Evolutionary conservation across 2,888 invertebrate genomes (phyloP).

Genomic region (Drosophila neotestacea): DNA sequence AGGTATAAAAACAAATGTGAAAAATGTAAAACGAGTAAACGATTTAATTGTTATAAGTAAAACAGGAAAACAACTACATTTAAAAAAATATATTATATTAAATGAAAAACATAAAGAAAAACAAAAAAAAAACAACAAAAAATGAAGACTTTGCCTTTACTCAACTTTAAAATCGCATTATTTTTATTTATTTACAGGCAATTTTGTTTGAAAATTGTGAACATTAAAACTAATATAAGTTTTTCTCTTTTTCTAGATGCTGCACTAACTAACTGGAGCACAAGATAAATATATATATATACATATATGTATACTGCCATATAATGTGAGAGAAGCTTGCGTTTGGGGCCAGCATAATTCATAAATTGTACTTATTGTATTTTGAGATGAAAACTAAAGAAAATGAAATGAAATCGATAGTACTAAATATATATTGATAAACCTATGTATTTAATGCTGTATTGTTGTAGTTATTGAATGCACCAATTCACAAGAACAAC

Average conservation of each 20-base stretch:
- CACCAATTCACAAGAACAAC: constrained; percentile 38
- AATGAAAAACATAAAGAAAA: constrained; percentile 51
- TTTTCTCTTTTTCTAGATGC: constrained; percentile 73
- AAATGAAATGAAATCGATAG: constrained; percentile 44
- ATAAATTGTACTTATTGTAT: constrained; percentile 56
- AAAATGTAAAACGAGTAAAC: constrained; percentile 68
- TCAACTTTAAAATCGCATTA: not conserved
- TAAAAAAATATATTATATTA: constrained; percentile 58
- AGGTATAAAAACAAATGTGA: constrained; percentile 44
- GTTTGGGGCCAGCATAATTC: constrained; percentile 27
- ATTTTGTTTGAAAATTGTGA: not conserved
- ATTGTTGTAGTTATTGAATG: constrained; percentile 69
- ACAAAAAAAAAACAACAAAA: constrained; percentile 22
- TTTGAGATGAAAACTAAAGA: constrained; percentile 35
- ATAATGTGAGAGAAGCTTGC: constrained; percentile 37
- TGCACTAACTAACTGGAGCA: constrained; percentile 7
- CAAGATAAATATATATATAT: not conserved
- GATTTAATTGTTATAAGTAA: constrained; percentile 75
- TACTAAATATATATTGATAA: constrained; percentile 59
- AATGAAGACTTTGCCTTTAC: constrained; percentile 31
- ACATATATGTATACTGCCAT: not conserved
- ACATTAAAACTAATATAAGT: constrained; percentile 55
- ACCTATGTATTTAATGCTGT: constrained; percentile 70
- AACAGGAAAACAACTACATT: constrained; percentile 65
- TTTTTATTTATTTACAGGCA: constrained; percentile 34